A percentile compares a stretch with the other conserved stretches of the same genome.
phyloP scores from a whole-genome alignment of 2,797 vertebrate species.

The Poecilia picta region DNA sequence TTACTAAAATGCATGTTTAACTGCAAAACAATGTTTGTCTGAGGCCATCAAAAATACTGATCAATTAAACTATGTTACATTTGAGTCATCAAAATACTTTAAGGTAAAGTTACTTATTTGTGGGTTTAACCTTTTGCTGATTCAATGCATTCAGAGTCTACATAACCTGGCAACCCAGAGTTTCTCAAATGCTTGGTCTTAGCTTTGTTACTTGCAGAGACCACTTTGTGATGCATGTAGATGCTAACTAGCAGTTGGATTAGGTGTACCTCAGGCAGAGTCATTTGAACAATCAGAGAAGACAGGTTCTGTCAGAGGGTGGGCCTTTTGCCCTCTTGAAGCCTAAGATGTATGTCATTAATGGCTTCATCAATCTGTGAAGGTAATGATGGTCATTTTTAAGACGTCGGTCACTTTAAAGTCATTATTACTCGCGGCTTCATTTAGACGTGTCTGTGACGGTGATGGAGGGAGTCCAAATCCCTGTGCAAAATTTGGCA shows the following conservation, averaged over 20 bases:
- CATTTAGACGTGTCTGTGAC: background rate
- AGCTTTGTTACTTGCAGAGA: background rate
- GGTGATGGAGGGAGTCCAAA: conserved; percentile 6
- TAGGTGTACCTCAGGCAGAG: background rate
- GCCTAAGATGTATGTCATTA: background rate
- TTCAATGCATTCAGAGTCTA: background rate
- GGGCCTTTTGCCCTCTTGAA: background rate
- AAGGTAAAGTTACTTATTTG: background rate
- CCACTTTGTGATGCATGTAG: background rate
- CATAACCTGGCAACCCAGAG: background rate
- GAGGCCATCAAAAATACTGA: background rate
- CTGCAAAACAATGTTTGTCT: background rate
- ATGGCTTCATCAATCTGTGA: background rate
- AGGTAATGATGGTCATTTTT: background rate
- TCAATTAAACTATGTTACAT: background rate
- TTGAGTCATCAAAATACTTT: background rate
- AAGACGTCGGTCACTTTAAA: background rate
- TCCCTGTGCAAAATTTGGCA: conserved; percentile 6
- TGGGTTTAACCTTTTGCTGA: background rate
- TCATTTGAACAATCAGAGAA: background rate
- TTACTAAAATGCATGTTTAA: background rate
- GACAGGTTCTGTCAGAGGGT: background rate
- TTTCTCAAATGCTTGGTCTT: background rate
- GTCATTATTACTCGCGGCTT: conserved; percentile 4
- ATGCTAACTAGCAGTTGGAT: background rate